Evolutionary conservation across 2,888 invertebrate species (phyloP), one percentile per base, ranked within the genome.

Genomic region (Thumatha senex): DNA sequence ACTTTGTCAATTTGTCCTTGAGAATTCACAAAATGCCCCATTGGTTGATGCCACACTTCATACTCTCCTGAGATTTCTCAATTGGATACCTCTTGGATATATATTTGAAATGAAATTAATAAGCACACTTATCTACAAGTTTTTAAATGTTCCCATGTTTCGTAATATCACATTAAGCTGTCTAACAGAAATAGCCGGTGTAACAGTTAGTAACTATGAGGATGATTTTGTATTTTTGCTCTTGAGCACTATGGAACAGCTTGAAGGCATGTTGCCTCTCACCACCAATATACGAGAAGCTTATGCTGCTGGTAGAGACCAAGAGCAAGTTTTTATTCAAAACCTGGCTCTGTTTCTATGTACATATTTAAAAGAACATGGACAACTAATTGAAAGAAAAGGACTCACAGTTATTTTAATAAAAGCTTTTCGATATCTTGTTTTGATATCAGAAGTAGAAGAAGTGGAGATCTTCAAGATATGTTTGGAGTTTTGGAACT

Each of bases 381-480:
- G 97, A n/a, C 93, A 93, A 56, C 92, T 98, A 41, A 95, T 97
- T 39, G 98, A 98, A 80, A 96, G 96, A 76, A 94, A 96, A 67
- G 96, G 96, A 51, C 92, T 95, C 34, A 94, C 95, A 54, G 95
- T 95, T 45, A 94, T 94, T 41, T 89, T 98, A 42, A 93, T 96
- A 80, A 97, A 96, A 87, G 97, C 97, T 8, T 92, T 98, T 47
- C 94, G 96, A 64, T 98, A 98, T 80, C 93, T 98, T 67, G 96
- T 98, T 8, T 92, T 98, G 74, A 98, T 98, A 82, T 99, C 99
- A 11, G 98, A 98, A 91, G 99, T 99, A 2, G 99, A 99, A 67
- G 99, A 99, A 82, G 98, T 98, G 0, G 99, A 99, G 92, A 98
- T 99, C 58, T 99, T 99, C 85, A 99, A 99, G 92, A 99, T 99